Evolutionary conservation across 2,888 invertebrate species (phyloP).

Genomic region (Conops quadrifasciatus): DNA sequence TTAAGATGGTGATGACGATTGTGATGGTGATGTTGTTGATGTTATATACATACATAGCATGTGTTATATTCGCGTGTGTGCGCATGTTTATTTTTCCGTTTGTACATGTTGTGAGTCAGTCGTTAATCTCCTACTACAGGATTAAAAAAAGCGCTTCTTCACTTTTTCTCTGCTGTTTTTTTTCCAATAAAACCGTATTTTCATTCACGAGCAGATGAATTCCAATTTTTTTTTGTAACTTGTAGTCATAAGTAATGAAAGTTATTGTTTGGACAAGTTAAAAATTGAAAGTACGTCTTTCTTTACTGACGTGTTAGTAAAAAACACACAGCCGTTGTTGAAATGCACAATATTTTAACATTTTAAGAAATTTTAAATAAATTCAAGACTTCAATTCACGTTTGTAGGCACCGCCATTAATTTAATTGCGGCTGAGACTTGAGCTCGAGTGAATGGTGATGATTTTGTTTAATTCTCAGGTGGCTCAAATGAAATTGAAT

Average conservation of each 20-base stretch:
- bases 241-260: slow-evolving; percentile 3
- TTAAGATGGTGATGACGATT: slow-evolving; percentile 7
- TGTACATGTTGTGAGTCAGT: not conserved
- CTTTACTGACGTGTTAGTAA: not conserved
- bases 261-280: not conserved
- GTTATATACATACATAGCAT: too few species aligned
- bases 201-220: too few species aligned
- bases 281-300: not conserved
- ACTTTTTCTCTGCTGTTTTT: too few species aligned
- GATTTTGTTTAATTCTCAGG: too few species aligned
- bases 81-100: not conserved
- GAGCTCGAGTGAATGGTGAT: too few species aligned
- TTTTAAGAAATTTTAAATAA: not conserved
- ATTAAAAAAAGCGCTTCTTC: too few species aligned
- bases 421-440: not conserved
- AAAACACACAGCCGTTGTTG: too few species aligned
- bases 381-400: not conserved
- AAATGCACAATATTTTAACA: too few species aligned
- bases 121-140: too few species aligned
- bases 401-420: not conserved
- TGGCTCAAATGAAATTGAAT: too few species aligned
- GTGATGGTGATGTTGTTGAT: not conserved
- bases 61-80: not conserved
- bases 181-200: too few species aligned
- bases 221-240: too few species aligned